Percentiles rank a stretch among this genome's conserved stretches.
Evolutionary conservation across 2,797 vertebrate genomes (phyloP).

Genomic region (Acridotheres tristis): DNA sequence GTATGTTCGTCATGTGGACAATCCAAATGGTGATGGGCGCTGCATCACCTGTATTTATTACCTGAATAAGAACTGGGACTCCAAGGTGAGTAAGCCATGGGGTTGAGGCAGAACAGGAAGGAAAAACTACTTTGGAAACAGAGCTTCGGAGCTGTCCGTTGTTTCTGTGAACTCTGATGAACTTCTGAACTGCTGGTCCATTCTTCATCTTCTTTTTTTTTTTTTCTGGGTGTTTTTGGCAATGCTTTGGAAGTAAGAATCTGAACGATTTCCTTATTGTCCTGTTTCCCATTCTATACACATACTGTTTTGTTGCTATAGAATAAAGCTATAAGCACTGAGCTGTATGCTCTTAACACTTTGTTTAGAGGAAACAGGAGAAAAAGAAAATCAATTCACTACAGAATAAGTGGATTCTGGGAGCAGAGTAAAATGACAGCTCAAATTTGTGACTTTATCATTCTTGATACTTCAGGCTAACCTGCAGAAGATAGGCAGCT

Average conservation of each 20-base stretch:
- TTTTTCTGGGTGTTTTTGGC: neutral
- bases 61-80: slow-evolving; percentile 94
- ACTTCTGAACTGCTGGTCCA: neutral
- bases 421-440: neutral
- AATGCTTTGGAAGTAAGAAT: neutral
- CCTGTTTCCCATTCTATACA: neutral
- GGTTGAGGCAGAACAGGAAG: neutral
- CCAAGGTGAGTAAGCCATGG: slow-evolving; percentile 77
- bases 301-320: neutral
- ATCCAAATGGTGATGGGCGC: slow-evolving; percentile 91
- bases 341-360: neutral
- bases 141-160: neutral
- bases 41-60: slow-evolving; percentile 98
- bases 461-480: neutral
- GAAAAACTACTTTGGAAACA: neutral
- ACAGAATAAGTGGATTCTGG: neutral
- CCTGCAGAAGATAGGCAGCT: neutral
- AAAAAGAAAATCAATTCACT: neutral
- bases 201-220: neutral
- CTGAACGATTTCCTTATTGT: neutral
- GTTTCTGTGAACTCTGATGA: neutral
- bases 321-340: neutral
- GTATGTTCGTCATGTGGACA: slow-evolving; percentile 95
- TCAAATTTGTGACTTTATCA: neutral
- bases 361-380: slow-evolving; percentile 8